Base-by-base conservation (phyloP, 2,113 vertebrate species). In the Sebastes schlegelii region DNA sequence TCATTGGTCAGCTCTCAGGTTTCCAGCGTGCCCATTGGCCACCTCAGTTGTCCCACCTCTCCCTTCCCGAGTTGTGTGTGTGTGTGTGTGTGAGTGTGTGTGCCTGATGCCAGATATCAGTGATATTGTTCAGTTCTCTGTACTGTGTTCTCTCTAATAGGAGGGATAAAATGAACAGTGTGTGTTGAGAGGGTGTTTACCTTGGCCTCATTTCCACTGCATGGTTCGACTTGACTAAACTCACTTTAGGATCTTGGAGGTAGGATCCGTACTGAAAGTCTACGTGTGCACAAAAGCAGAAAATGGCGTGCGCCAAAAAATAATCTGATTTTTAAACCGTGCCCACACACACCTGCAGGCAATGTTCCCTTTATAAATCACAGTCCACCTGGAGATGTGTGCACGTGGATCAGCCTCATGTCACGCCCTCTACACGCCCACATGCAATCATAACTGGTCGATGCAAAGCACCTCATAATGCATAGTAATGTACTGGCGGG, bases 41-140 rank as follows among this genome's bases (percentile, higher is more conserved):
- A 26, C 16, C 26, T 67, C 9, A 0, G 57, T 80, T 80, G 80
- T 91, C 80, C 89, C 70, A 63, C 88, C 64, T 70, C 57, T 65
- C 65, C 13, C 77, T 70, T 70, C 65, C 76, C 19, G 40, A 70
- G 52, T 61, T 17, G 69, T 84, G 78, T 74, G 76, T 80, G n/a
- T 54, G 52, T 60, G 21, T 14, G 23, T 14, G 58, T 7, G 57
- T 12, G 23, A 19, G 40, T 64, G 62, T 64, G 34, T 19, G 34
- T 64, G 16, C 23, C 13, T 21, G 26, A 14, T 0, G 75, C 85
- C 86, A 91, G 77, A 92, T 90, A 92, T 86, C 84, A 65, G 80
- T 83, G 72, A 85, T 85, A 92, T 91, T 93, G 87, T 89, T 92
- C 88, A 86, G 86, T 76, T 64, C 76, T 62, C 64, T 43, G 69